These are phyloP conservation scores for Tragelaphus oryx DNA, from an alignment of 2,797 vertebrate genomes.

Conservation along the genomic window DNA sequence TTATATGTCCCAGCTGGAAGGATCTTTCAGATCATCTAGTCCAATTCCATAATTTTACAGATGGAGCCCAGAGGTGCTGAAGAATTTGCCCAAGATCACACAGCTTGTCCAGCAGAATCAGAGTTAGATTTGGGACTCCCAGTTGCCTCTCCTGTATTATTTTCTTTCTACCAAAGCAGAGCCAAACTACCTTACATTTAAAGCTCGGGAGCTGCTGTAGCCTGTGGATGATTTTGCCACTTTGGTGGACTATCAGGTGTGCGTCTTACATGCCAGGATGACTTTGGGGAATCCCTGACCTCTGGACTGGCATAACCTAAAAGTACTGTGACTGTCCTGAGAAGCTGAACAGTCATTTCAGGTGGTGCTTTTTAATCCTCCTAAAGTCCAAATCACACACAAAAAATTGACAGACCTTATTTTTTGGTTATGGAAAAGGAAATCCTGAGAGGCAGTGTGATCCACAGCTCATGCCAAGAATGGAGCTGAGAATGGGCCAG, in stretches of 20 bases:
- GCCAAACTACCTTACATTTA: not conserved
- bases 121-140: not conserved
- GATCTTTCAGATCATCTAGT: not conserved
- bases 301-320: not conserved
- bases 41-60: not conserved
- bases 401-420: not conserved
- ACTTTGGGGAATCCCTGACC: not conserved
- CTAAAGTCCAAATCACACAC: not conserved
- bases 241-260: not conserved
- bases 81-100: not conserved
- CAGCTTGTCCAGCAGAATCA: not conserved
- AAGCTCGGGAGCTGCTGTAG: not conserved
- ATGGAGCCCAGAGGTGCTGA: not conserved
- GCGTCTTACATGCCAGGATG: not conserved
- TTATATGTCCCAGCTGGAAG: not conserved
- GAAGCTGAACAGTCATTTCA: not conserved
- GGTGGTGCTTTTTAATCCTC: not conserved
- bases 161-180: conserved; percentile 17
- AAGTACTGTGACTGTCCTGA: not conserved
- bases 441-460: not conserved
- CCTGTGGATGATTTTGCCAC: not conserved
- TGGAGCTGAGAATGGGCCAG: not conserved
- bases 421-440: not conserved
- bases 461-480: not conserved
- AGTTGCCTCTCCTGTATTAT: not conserved